These are phyloP conservation scores for Marmota monax DNA, from an alignment of 2,113 vertebrate genomes.

Conservation along the genomic window DNA sequence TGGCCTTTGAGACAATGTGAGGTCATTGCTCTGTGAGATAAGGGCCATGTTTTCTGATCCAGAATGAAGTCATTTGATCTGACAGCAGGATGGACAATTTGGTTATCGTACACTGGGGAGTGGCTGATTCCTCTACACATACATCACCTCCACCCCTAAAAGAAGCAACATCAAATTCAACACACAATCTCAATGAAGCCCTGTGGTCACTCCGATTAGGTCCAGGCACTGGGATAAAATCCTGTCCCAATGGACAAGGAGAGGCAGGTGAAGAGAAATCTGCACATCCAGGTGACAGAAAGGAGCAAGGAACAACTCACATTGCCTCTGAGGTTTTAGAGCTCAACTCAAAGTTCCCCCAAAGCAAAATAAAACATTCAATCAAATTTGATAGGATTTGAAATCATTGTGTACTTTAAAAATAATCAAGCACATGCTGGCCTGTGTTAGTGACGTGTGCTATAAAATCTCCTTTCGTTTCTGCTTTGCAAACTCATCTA, in stretches of 20 bases:
- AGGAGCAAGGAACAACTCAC: accelerated
- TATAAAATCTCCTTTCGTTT: not conserved
- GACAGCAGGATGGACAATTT: not conserved
- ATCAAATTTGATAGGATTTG: not conserved
- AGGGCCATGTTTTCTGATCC: not conserved
- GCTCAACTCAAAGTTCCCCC: not conserved
- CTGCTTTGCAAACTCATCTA: not conserved
- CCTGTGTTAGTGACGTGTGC: not conserved
- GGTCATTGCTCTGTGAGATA: accelerated
- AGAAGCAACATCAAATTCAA: not conserved
- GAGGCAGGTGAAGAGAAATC: accelerated
- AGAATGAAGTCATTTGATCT: too few relatives aligned
- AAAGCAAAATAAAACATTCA: not conserved
- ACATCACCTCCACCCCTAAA: accelerated
- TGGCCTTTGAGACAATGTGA: not conserved
- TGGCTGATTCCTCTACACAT: not conserved
- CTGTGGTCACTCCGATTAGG: accelerated
- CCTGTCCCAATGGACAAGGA: accelerated
- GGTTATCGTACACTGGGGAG: accelerated
- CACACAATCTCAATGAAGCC: accelerated
- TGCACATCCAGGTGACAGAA: accelerated
- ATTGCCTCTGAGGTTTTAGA: not conserved
- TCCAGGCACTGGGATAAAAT: not conserved
- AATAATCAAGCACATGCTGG: not conserved
- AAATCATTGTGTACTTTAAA: not conserved